Evolutionary conservation across 2,888 invertebrate species (phyloP).

Genomic region (Tenodera sinensis): DNA sequence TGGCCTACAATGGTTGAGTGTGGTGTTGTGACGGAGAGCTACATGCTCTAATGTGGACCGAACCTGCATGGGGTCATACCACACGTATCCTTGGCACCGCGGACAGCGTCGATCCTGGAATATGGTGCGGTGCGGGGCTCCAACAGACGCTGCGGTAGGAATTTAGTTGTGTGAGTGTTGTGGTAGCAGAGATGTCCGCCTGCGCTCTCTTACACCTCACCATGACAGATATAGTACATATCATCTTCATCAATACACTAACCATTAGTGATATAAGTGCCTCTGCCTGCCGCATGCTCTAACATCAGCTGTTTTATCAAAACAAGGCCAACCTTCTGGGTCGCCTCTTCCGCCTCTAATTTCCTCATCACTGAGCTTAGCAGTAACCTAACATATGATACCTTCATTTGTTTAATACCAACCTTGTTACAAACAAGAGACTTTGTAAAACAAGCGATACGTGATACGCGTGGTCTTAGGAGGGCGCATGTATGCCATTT

Average conservation of each 20-base stretch:
- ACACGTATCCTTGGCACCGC: conserved; percentile 45
- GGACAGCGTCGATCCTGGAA: conserved; percentile 27
- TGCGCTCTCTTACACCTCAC: conserved; percentile 26
- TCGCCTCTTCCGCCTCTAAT: no score
- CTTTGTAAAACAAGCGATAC: no score
- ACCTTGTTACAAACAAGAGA: no score
- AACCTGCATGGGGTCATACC: conserved; percentile 36
- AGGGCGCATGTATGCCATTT: no score
- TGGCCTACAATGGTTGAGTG: conserved; percentile 14
- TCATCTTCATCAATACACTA: not conserved
- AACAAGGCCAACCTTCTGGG: no score
- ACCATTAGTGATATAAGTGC: no score
- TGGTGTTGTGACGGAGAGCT: not conserved
- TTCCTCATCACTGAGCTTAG: no score
- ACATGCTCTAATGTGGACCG: conserved; percentile 1
- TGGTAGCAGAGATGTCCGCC: conserved; percentile 14
- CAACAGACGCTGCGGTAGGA: conserved; percentile 20
- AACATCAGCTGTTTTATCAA: no score
- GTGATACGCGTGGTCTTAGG: no score
- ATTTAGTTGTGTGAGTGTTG: not conserved
- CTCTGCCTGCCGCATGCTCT: not conserved
- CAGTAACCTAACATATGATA: no score
- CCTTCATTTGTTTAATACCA: no score
- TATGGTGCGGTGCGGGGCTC: conserved; percentile 6
- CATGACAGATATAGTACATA: conserved; percentile 25